Base-by-base conservation (phyloP, 2,888 invertebrate species). In the Lottia gigantea region DNA sequence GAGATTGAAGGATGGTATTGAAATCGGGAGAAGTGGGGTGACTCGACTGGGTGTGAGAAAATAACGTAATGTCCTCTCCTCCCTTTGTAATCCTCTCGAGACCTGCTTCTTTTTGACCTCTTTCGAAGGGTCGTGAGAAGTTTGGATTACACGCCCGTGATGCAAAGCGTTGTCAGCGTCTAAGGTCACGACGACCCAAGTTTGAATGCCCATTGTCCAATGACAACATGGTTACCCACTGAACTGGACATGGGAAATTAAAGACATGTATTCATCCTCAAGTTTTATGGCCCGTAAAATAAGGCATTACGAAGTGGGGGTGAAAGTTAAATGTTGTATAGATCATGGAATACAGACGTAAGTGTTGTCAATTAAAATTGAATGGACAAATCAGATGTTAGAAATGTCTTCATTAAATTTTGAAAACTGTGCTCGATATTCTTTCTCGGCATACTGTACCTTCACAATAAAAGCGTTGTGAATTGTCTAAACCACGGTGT, bases 201-300 rank as follows among this genome's bases (percentile, higher is more conserved):
- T 23, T 11, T 55, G 12, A 55, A 19, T 55, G 55, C 8, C 55
- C 14, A 55, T 55, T 55, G 55, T 55, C 55, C 55, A 55, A 23
- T 55, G 55, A 23, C 55, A 55, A 14, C 12, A 23, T 55, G 55
- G 40, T 40, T 23, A 55, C 55, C 55, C 55, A 23, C 55, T 19
- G 55, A 23, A 55, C 19, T 19, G 55, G 23, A 55, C 55, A 55
- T 55, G 55, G 55, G 55, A 55, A 55, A 55, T 55, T 23, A 14
- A 14, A 55, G 55, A 55, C 19, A 55, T 23, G 55, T 19, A 55
- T 55, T 55, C 55, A 55, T 55, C 23, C 12, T 23, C 23, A 23
- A 55, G 55, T 55, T 55, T 55, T 55, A 55, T 55, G 55, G 55
- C 19, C 23, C 55, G 23, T 55, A 55, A 55, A 55, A 55, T 55